Conservation (phyloP, 2,113 vertebrate species). For the Asarcornis scutulata region DNA sequence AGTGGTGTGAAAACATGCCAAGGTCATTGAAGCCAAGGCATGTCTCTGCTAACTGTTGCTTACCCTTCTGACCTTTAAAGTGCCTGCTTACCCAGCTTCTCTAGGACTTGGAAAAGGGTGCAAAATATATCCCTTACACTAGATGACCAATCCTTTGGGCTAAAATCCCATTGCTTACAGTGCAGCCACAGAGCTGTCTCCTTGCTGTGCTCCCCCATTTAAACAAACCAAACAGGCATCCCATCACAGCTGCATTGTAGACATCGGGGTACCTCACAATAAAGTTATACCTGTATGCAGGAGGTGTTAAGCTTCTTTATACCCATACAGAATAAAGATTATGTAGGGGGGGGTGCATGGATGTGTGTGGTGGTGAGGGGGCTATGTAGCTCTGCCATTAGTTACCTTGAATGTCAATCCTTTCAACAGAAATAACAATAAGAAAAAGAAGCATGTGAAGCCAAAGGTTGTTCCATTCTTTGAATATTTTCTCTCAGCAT, state of each 20-base stretch:
- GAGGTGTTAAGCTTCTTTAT: not conserved
- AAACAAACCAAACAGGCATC: not conserved
- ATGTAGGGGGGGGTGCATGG: fast-evolving
- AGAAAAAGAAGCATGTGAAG: not conserved
- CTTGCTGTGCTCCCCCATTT: not conserved
- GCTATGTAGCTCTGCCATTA: not conserved
- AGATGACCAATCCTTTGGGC: not conserved
- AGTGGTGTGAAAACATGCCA: not conserved
- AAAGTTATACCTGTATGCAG: not conserved
- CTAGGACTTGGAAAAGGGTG: not conserved
- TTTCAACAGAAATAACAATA: not conserved
- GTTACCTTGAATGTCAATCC: not conserved
- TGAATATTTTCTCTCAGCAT: not conserved
- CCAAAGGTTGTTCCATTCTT: not conserved
- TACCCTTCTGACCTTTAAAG: not conserved
- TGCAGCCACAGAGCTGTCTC: not conserved
- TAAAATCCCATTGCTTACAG: not conserved
- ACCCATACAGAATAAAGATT: not conserved
- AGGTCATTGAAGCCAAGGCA: not conserved
- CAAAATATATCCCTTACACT: not conserved
- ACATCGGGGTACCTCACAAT: not conserved
- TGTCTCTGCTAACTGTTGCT: not conserved
- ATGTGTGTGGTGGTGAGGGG: not conserved
- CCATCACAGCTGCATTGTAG: not conserved
- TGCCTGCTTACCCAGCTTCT: not conserved